A percentile compares a stretch with the other conserved stretches of the same genome.
Conservation (phyloP, 2,797 vertebrate genomes). For the Diplodus sargus region DNA sequence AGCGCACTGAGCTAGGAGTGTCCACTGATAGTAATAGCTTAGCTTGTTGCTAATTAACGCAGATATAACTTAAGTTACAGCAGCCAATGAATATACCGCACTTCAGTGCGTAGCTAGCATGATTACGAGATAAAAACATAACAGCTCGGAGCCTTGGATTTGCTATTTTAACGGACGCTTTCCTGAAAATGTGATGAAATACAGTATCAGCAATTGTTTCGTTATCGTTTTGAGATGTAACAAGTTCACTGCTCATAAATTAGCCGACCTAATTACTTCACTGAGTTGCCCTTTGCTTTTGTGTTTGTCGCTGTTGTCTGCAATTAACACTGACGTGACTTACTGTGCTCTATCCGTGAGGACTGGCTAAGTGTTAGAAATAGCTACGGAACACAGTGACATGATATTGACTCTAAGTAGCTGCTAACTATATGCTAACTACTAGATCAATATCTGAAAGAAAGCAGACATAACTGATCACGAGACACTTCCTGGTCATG, state of each 20-base stretch:
- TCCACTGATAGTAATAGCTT: conserved; percentile 29
- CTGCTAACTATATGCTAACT: not conserved
- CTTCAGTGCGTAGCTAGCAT: fast-evolving
- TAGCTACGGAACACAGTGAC: not conserved
- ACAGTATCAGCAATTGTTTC: not conserved
- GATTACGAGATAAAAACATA: not conserved
- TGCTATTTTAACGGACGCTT: not conserved
- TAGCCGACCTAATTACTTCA: not conserved
- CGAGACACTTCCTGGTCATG: conserved; percentile 11
- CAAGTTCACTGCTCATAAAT: not conserved
- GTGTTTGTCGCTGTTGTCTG: not conserved
- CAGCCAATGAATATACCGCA: not conserved
- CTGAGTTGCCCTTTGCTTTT: not conserved
- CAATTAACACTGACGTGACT: not conserved
- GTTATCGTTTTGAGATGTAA: not conserved
- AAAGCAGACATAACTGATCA: not conserved
- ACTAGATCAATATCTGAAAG: not conserved
- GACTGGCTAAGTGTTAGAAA: not conserved
- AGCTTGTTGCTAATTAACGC: conserved; percentile 63
- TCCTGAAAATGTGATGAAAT: not conserved
- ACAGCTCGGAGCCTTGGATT: fast-evolving
- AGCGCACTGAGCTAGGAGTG: not conserved
- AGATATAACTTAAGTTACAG: not conserved
- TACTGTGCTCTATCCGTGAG: not conserved
- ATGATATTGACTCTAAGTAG: conserved; percentile 3